Percentiles rank a stretch among this genome's conserved stretches.
Evolutionary conservation across 1,140 invertebrate species (phyloP).

Genomic region (Micrasema longulum): DNA sequence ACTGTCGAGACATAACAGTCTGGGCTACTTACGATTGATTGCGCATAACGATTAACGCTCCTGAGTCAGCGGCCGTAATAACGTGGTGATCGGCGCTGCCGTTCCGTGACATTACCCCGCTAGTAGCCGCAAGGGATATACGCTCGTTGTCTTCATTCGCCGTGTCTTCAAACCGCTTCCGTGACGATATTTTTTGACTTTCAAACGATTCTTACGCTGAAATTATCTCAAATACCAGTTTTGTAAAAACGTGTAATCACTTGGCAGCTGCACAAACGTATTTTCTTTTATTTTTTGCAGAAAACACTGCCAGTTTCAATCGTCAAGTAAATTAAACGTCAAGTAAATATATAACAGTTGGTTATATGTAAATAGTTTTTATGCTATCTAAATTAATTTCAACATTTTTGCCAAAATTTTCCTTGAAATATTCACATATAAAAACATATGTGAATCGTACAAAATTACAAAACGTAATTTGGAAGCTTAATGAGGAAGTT

Average conservation of each 20-base stretch:
- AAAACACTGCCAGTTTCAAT: no score
- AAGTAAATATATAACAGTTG: no score
- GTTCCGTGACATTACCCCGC: slow-evolving; percentile 29
- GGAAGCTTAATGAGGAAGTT: no score
- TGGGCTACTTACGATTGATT: slow-evolving; percentile 54
- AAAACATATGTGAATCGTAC: no score
- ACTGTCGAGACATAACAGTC: slow-evolving; percentile 53
- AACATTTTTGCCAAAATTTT: no score
- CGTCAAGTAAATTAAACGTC: no score
- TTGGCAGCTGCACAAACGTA: no score
- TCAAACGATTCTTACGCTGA: slow-evolving; percentile 24
- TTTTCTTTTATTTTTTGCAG: no score
- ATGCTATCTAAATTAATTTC: no score
- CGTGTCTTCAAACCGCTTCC: slow-evolving; percentile 10
- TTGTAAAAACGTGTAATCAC: slow-evolving; percentile 16
- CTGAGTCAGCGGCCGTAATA: slow-evolving; percentile 30
- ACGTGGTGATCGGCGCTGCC: slow-evolving; percentile 31
- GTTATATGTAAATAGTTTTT: no score
- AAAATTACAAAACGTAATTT: no score
- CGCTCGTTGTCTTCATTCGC: slow-evolving; percentile 10
- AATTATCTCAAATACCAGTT: slow-evolving; percentile 40
- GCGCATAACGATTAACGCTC: slow-evolving; percentile 41
- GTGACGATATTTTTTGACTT: slow-evolving; percentile 16
- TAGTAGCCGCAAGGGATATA: slow-evolving; percentile 20
- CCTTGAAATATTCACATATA: no score